Evolutionary conservation across 2,113 vertebrate genomes (phyloP).

Genomic region (Tamias sibiricus): DNA sequence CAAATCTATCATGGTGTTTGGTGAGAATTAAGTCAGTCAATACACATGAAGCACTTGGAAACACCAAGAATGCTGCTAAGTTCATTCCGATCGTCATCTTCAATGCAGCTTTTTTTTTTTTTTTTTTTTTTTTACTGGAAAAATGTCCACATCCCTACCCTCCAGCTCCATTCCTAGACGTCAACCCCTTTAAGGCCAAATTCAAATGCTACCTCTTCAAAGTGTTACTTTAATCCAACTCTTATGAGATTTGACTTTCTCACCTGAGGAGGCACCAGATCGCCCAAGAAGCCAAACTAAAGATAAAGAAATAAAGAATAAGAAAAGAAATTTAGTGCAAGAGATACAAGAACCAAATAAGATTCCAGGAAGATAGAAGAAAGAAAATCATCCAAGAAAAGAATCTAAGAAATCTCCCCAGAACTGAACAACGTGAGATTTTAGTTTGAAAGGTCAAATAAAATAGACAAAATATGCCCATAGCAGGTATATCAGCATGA

Average conservation of each 20-base stretch:
- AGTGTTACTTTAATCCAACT: not conserved
- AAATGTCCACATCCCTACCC: not conserved
- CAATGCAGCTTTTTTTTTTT: not conserved
- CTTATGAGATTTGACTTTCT: not conserved
- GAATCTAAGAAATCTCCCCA: not conserved
- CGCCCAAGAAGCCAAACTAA: conserved; percentile 25
- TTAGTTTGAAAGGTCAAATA: not conserved
- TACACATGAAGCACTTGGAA: not conserved
- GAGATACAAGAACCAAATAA: not conserved
- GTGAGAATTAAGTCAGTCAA: not conserved
- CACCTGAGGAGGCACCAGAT: not conserved
- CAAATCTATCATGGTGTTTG: not conserved
- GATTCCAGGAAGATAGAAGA: not conserved
- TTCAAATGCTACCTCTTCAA: not conserved
- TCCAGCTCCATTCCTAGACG: not conserved
- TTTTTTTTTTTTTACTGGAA: not conserved
- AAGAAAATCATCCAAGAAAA: not conserved
- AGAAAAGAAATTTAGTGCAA: not conserved
- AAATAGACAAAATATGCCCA: not conserved
- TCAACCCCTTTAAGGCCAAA: not conserved
- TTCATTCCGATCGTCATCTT: not conserved
- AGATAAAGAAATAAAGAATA: not conserved
- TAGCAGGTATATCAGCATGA: not conserved
- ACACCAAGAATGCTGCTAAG: not conserved
- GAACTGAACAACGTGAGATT: not conserved